Evolutionary conservation across 2,113 vertebrate genomes (phyloP).

Genomic region (Diadophis punctatus): DNA sequence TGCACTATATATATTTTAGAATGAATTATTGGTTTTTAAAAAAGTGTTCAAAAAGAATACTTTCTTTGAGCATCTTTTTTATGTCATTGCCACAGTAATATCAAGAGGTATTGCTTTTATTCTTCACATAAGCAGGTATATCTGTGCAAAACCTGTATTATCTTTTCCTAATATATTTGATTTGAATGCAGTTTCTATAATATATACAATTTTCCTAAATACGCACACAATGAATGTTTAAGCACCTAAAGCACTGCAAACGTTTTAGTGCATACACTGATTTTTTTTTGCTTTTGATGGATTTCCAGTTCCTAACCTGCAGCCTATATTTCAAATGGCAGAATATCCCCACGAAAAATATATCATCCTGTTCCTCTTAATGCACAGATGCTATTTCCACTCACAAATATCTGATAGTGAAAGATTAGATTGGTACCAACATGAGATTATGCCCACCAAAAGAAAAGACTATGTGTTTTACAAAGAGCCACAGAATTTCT

Average conservation of each 20-base stretch:
- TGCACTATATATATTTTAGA: background rate
- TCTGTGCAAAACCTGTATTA: background rate
- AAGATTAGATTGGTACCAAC: background rate
- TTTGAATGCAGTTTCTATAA: background rate
- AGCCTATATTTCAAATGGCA: background rate
- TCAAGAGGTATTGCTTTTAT: background rate
- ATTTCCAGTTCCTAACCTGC: background rate
- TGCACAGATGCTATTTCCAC: background rate
- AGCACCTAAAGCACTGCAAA: background rate
- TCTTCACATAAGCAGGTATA: background rate
- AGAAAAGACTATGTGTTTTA: background rate
- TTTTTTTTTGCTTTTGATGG: background rate
- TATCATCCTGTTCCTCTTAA: background rate
- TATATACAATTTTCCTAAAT: background rate
- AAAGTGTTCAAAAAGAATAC: background rate
- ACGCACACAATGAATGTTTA: background rate
- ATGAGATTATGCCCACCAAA: background rate
- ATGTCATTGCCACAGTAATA: background rate
- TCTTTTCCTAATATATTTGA: background rate
- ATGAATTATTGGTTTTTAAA: background rate
- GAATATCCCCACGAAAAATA: background rate
- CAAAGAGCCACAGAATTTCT: slow-evolving; percentile 1
- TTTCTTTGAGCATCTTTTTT: background rate
- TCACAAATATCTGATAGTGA: background rate
- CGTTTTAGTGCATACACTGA: background rate